Evolutionary conservation across 2,113 vertebrate species (phyloP).

Genomic region (Notiomystis cincta): DNA sequence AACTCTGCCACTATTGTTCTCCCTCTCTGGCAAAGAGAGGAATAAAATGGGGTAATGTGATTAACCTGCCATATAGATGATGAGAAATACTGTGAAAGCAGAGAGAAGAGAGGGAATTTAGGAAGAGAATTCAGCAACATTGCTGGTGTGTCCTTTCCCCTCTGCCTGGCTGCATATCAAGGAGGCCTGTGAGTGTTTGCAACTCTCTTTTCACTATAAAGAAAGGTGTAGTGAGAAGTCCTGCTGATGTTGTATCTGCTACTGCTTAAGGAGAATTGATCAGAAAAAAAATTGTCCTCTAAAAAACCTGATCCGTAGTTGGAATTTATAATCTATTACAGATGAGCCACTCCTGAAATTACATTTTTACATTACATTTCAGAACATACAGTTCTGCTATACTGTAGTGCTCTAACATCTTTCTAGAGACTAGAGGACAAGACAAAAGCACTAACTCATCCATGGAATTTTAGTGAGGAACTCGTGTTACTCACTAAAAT

Average conservation of each 20-base stretch:
- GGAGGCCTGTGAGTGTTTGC: neutral
- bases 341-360: neutral
- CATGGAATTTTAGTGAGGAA: rapidly evolving
- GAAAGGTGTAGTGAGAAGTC: neutral
- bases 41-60: neutral
- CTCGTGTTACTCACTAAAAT: rapidly evolving
- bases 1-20: neutral
- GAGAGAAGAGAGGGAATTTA: neutral
- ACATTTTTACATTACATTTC: too few relatives aligned
- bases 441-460: neutral
- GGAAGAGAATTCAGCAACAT: neutral
- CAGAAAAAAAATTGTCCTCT: neutral
- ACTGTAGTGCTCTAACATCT: neutral
- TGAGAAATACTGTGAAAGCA: neutral
- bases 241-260: neutral
- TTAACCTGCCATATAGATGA: neutral
- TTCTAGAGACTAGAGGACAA: neutral
- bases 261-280: neutral
- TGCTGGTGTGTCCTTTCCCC: neutral
- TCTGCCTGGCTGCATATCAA: rapidly evolving
- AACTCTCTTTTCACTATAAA: neutral
- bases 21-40: neutral
- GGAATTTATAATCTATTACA: neutral
- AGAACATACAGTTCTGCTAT: neutral
- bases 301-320: neutral